Evolutionary conservation across 2,113 vertebrate genomes (phyloP), one percentile per base, ranked within the genome.

Genomic region (Sminthopsis crassicaudata): DNA sequence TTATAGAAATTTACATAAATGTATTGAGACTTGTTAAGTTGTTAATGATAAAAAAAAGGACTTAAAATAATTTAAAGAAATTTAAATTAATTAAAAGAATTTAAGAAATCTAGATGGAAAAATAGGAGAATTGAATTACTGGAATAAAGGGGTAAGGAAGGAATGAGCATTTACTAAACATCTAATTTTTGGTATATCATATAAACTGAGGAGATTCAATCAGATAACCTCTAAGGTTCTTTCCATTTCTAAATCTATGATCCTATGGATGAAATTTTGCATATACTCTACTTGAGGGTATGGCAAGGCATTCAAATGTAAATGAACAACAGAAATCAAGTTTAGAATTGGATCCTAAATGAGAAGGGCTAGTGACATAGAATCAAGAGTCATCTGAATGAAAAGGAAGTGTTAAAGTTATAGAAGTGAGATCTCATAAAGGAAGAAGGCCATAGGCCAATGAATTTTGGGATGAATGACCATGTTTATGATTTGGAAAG

Each of bases 301-400:
- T 76, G 42, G 60, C 25, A 54, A 93, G 0, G 4, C 2, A 42
- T 90, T 9, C 1, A 8, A 36, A 10, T 30, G 30, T 48, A 91
- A 90, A 54, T 48, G 24, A 4, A 7, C 23, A 19, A 36, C 11
- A 76, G 67, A 36, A 22, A 4, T 22, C 88, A 93, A 23, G 36
- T 23, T 23, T 11, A 16, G 94, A 97, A 96, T 94, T 96, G 91
- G 97, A 91, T 94, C 94, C 57, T 67, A 36, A 67, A 30, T 67
- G 57, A 36, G 27, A 67, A 16, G 12, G 30, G 57, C 57, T 14
- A 67, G 14, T 60, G 57, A 3, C 36, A 16, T 36, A 67, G 57
- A 67, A 30, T 67, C 30, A 36, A 60, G 55, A 9, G 27, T 36
- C 57, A 36, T 67, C 27, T 67, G 27, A 11, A 36, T 67, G 30